Evolutionary conservation across 2,888 invertebrate species (phyloP).

Genomic region (Hirtodrosophila histrioides): DNA sequence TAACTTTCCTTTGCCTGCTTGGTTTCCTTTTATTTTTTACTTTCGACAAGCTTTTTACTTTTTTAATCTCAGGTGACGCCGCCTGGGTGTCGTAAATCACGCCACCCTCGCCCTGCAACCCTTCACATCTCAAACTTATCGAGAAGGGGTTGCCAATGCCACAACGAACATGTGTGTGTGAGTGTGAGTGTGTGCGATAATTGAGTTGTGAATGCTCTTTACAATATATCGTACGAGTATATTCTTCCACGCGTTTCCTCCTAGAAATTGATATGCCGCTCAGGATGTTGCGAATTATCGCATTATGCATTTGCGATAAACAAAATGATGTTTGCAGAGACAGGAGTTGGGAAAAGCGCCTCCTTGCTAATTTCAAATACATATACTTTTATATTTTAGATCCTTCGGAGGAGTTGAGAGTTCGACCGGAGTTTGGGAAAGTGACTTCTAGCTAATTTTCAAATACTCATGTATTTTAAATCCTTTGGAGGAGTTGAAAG

Average conservation of each 20-base stretch:
- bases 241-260: slow-evolving; percentile 26
- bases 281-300: slow-evolving; percentile 75
- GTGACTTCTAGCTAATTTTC: too few relatives aligned
- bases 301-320: slow-evolving; percentile 60
- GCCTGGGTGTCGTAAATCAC: slow-evolving; percentile 84
- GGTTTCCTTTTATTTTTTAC: slow-evolving; percentile 57
- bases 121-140: slow-evolving; percentile 7
- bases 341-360: neutral
- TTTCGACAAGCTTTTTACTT: slow-evolving; percentile 79
- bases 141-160: slow-evolving; percentile 54
- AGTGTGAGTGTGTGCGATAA: slow-evolving; percentile 65
- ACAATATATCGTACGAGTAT: slow-evolving; percentile 25
- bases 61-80: slow-evolving; percentile 84
- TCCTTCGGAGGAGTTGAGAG: slow-evolving; percentile 1
- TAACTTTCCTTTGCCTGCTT: slow-evolving; percentile 49
- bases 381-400: neutral
- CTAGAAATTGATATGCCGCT: slow-evolving; percentile 75
- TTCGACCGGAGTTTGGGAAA: too few relatives aligned
- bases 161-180: neutral
- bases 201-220: slow-evolving; percentile 76
- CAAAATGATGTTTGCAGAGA: slow-evolving; percentile 32
- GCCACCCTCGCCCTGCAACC: slow-evolving; percentile 43
- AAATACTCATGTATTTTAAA: too few relatives aligned
- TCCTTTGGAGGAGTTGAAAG: too few relatives aligned
- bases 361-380: slow-evolving; percentile 57